phyloP scores from a whole-genome alignment of 2,113 vertebrate genomes.

The Oreochromis spilurus region DNA sequence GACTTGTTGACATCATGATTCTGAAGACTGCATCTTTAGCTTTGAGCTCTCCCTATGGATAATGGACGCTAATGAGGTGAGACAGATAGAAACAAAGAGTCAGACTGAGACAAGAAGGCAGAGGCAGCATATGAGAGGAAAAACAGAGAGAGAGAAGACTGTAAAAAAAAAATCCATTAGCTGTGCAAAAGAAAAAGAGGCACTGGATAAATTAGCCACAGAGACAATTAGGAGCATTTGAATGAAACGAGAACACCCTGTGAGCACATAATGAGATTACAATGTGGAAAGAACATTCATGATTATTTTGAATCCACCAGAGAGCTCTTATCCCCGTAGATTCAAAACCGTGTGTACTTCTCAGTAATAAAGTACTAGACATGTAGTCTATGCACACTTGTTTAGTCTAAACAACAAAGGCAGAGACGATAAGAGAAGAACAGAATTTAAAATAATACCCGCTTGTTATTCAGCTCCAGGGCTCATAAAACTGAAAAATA shows the following conservation, averaged over 20 bases:
- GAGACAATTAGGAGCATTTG: conserved; percentile 43
- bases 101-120: not conserved
- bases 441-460: not conserved
- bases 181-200: not conserved
- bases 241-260: conserved; percentile 61
- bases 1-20: conserved; percentile 59
- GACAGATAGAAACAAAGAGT: not conserved
- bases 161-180: not conserved
- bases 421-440: not conserved
- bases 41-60: conserved; percentile 40
- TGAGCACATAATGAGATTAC: conserved; percentile 67
- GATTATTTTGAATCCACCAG: conserved; percentile 57
- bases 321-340: conserved; percentile 12
- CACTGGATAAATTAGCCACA: conserved; percentile 37
- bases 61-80: conserved; percentile 42
- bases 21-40: conserved; percentile 28
- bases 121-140: not conserved
- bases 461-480: not conserved
- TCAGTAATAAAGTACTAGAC: conserved; percentile 46
- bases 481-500: not conserved
- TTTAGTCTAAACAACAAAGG: not conserved
- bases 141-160: not conserved
- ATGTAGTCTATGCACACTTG: conserved; percentile 15
- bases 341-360: not conserved
- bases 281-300: conserved; percentile 59